Percentiles rank a stretch among this genome's conserved stretches.
These are phyloP conservation scores for Aphidius ervi DNA, from an alignment of 1,140 invertebrate species.

Conservation along the genomic window DNA sequence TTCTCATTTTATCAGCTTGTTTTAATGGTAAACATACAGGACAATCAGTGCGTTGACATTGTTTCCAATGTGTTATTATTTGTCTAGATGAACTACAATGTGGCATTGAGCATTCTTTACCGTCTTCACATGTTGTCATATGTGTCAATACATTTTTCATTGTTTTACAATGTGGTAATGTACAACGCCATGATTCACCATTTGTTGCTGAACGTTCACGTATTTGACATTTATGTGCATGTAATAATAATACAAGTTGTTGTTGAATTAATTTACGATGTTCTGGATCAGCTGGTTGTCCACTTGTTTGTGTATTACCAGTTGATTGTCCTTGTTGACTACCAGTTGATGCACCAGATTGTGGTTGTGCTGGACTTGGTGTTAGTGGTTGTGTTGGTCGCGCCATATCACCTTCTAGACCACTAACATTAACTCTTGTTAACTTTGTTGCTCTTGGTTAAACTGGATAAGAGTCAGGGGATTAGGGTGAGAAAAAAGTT, in stretches of 20 bases:
- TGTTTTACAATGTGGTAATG: slow-evolving; percentile 92
- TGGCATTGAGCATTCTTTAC: slow-evolving; percentile 83
- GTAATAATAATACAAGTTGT: slow-evolving; percentile 94
- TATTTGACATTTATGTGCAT: slow-evolving; percentile 97
- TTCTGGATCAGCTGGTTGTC: slow-evolving; percentile 74
- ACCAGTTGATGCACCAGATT: no score
- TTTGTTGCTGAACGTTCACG: slow-evolving; percentile 74
- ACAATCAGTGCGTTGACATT: slow-evolving; percentile 91
- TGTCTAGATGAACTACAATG: slow-evolving; percentile 98
- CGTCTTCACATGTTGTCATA: slow-evolving; percentile 95
- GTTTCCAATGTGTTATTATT: slow-evolving; percentile 99
- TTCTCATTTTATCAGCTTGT: slow-evolving; percentile 81
- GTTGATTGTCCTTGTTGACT: slow-evolving; percentile 53
- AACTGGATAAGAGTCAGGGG: no score
- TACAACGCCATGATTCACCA: slow-evolving; percentile 78
- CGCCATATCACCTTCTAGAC: no score
- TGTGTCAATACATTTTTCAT: slow-evolving; percentile 99
- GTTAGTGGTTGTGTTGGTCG: slow-evolving; percentile 52
- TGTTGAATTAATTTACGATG: slow-evolving; percentile 99
- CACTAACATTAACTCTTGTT: no score
- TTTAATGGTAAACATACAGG: slow-evolving; percentile 97
- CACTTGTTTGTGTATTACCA: slow-evolving; percentile 41
- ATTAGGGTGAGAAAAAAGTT: no score
- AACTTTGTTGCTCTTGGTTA: no score
- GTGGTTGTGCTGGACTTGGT: slow-evolving; percentile 27